These are phyloP conservation scores for Lasiurus cinereus DNA, from an alignment of 2,113 vertebrate genomes.

Conservation along the genomic window DNA sequence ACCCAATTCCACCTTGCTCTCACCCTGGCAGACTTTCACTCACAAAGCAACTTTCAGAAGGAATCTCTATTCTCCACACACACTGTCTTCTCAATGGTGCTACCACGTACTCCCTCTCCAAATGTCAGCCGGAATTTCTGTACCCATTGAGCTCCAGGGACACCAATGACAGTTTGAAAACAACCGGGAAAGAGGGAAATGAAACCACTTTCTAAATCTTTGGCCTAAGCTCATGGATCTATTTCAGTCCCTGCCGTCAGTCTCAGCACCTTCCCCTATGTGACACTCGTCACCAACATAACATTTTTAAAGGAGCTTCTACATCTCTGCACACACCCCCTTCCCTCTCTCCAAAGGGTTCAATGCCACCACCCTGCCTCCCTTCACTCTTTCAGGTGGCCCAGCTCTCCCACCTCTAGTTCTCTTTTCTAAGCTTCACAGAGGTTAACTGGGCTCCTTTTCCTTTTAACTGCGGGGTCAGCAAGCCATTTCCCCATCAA, in stretches of 20 bases:
- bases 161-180: not conserved
- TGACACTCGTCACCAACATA: not conserved
- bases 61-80: not conserved
- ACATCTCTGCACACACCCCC: not conserved
- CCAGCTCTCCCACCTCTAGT: not conserved
- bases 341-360: not conserved
- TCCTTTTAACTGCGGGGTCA: not conserved
- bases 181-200: no score
- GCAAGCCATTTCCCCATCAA: not conserved
- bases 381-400: not conserved
- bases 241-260: not conserved
- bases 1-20: not conserved
- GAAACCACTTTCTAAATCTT: not conserved
- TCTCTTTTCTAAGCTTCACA: not conserved
- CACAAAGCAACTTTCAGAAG: constrained; percentile 42
- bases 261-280: not conserved
- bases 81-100: not conserved
- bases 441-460: not conserved
- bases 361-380: not conserved
- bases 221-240: not conserved
- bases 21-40: not conserved
- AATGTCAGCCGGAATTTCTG: not conserved
- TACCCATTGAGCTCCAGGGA: not conserved
- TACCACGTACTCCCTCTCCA: not conserved
- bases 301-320: not conserved